These are phyloP conservation scores for Rotaria magnacalcarata DNA, from an alignment of 2,888 invertebrate genomes.

Conservation along the genomic window DNA sequence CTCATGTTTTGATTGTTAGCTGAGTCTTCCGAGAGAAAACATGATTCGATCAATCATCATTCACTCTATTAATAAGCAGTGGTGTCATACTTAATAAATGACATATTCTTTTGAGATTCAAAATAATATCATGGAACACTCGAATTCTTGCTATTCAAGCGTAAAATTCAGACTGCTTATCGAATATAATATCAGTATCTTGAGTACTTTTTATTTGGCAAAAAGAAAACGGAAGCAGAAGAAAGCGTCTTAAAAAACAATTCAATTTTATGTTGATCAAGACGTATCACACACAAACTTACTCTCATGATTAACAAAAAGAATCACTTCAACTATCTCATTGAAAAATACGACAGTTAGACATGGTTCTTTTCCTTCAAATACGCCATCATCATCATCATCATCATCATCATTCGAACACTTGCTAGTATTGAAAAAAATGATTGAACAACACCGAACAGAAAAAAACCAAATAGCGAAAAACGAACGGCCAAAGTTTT, in stretches of 20 bases:
- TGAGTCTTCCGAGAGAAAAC: no score
- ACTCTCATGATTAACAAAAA: not conserved
- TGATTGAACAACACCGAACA: not conserved
- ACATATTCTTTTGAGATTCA: no score
- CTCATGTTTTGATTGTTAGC: no score
- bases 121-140: no score
- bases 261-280: not conserved
- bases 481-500: not conserved
- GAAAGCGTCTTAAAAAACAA: not conserved
- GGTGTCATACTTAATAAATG: no score
- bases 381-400: not conserved
- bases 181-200: no score
- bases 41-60: no score
- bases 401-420: not conserved
- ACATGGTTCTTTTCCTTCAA: not conserved
- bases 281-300: not conserved
- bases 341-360: not conserved
- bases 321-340: not conserved
- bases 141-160: no score
- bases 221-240: not conserved
- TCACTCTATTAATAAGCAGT: no score
- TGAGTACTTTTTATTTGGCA: not conserved
- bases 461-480: not conserved
- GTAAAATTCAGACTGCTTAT: no score
- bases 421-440: not conserved